Base-by-base conservation (phyloP, 2,797 vertebrate species). In the Scolopax rusticola region DNA sequence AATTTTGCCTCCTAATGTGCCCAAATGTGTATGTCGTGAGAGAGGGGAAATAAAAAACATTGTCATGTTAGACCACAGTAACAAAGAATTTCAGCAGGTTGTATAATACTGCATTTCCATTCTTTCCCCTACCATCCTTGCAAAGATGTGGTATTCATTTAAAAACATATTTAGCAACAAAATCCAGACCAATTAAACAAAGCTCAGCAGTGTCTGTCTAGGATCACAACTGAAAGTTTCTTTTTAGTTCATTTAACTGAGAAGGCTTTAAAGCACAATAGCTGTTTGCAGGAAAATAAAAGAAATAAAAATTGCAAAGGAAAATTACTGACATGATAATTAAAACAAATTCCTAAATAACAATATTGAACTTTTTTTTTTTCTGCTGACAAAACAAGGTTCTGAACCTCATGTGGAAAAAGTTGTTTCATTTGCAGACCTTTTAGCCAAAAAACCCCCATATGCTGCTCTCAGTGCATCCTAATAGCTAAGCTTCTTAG, bases 381-480 rank as follows among this genome's bases (percentile, higher is more conserved):
- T 97, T 51, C 74, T 95, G 23, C 54, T 96, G 71, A 93, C 73
- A 90, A 97, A 97, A 90, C 80, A 95, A 90, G 77, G 38, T 96
- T 97, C 94, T 50, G 28, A 94, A 97, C 97, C 57, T 95, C 64
- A 84, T 71, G 41, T 89, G 93, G 91, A 89, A 97, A 94, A 95
- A 94, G 36, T 94, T 95, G 87, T 81, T 98, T 96, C 77, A 95
- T 92, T 90, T 97, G 53, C 97, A 97, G 91, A 92, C 27, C 57
- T 97, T 96, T 93, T 79, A 93, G 78, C 40, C 89, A 93, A 97
- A 95, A 92, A 93, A 93, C 8, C 2, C 1, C 1, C 64, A 83
- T 91, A 65, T 50, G 82, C 54, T 87, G 53, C 69, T 96, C 79
- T 91, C 88, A 91, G 87, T 45, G 76, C 65, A 75, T 68, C 25